These are phyloP conservation scores for Eueides isabella DNA, from an alignment of 1,140 invertebrate species.

Conservation along the genomic window DNA sequence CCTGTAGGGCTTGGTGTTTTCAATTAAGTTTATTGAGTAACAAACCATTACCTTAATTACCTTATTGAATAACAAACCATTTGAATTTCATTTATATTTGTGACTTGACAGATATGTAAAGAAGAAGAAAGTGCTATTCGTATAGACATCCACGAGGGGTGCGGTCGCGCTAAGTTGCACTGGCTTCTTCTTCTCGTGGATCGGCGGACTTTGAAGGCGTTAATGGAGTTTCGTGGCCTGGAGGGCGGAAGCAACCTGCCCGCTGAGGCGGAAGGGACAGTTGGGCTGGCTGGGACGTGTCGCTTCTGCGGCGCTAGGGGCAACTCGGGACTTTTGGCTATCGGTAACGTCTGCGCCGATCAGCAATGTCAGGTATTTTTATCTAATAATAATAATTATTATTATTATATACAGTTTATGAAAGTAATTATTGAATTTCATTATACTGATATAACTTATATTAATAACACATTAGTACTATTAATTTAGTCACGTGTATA, in stretches of 20 bases:
- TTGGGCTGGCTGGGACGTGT: conserved; percentile 88
- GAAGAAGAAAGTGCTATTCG: conserved; percentile 97
- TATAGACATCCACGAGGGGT: conserved; percentile 97
- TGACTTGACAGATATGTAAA: conserved; percentile 88
- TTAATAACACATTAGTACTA: too few species aligned
- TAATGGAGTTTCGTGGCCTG: conserved; percentile 94
- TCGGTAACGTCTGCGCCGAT: conserved; percentile 96
- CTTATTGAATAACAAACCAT: too few species aligned
- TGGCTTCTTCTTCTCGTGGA: conserved; percentile 97
- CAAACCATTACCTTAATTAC: too few species aligned
- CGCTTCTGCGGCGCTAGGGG: conserved; percentile 95
- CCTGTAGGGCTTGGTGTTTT: too few species aligned
- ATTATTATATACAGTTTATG: neutral
- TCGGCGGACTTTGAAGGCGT: conserved; percentile 94
- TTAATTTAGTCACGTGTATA: too few species aligned
- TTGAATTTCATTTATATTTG: too few species aligned
- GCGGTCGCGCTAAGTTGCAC: conserved; percentile 96
- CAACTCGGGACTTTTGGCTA: conserved; percentile 92
- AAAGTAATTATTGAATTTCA: too few species aligned
- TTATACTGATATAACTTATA: too few species aligned
- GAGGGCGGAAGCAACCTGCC: conserved; percentile 40
- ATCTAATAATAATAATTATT: neutral
- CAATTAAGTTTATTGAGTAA: too few species aligned
- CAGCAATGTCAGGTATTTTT: conserved; percentile 91
- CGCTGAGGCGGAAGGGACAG: conserved; percentile 53